Evolutionary conservation across 1,140 invertebrate species (phyloP), one percentile per base, ranked within the genome.

Genomic region (Drosophila albomicans): DNA sequence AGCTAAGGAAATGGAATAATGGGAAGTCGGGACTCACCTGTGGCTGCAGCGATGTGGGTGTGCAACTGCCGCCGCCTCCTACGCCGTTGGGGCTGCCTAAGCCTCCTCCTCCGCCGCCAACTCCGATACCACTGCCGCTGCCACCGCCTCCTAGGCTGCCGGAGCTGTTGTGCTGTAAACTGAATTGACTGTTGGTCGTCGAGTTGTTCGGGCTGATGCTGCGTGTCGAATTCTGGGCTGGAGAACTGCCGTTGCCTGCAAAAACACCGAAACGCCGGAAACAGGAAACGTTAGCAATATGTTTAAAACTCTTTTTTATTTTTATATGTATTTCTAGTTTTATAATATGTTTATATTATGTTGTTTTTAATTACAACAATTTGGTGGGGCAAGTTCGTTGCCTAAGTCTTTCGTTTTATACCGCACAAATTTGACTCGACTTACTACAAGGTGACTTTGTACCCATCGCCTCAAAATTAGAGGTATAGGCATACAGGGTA

Each of bases 181-280:
- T 92, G 78, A 92, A 93, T 90, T 92, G 91, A 78, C 91, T 92
- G 75, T 90, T 92, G 67, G 91, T 91, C 45, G 86, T 93, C 15
- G 91, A 92, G 79, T 92, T 92, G 82, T 92, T 92, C 46, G 92
- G 92, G 68, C 92, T 93, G 78, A 92, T 92, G 82, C 92, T 93
- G 75, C 92, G 92, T 68, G 92, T 92, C 79, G 92, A 92, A 92
- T 92, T 93, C 82, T 93, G 92, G 90, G 90, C 92, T 78, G 92
- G 92, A 84, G 92, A 93, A 84, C 90, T 92, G 87, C 92, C 92
- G 74, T 91, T 92, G 78, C 92, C 92, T 93, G 76, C 4, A 85
- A 91, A 52, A 61, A 1, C 35, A 10, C 4, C 20, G 45, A n/a
- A 45, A 15, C 32, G 51, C n/a, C 41, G 63, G 38, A 68, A 70